Conservation (phyloP, 2,797 vertebrate genomes). For the Esox masquinongy region DNA sequence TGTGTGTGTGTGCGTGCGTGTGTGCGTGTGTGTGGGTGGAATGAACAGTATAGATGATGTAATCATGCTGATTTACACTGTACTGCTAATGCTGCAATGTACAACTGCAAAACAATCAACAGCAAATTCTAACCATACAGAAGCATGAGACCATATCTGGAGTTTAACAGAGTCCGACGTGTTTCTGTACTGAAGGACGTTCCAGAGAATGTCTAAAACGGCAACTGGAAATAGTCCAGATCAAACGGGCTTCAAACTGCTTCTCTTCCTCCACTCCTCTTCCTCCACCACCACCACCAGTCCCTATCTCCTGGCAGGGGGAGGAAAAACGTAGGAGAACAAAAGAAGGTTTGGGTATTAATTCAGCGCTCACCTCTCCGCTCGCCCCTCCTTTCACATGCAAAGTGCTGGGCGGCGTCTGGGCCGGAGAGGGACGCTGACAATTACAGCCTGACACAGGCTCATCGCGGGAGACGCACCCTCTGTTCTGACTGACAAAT, state of each 20-base stretch:
- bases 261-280: too few species aligned
- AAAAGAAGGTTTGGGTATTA: background rate
- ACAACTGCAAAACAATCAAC: background rate
- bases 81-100: background rate
- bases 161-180: background rate
- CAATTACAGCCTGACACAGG: conserved; percentile 68
- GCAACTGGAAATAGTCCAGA: background rate
- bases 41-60: background rate
- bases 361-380: conserved; percentile 44
- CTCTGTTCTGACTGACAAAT: conserved; percentile 72
- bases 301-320: background rate
- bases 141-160: background rate
- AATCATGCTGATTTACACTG: background rate
- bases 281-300: background rate
- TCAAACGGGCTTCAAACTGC: background rate
- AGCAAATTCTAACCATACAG: background rate
- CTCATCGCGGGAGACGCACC: conserved; percentile 57
- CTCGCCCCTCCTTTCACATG: conserved; percentile 72
- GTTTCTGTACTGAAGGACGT: background rate
- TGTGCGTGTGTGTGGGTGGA: too few species aligned
- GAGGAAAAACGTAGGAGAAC: background rate
- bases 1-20: background rate
- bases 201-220: background rate
- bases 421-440: conserved; percentile 59
- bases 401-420: conserved; percentile 52